Evolutionary conservation across 2,113 vertebrate genomes (phyloP).

Genomic region (Strix aluco): DNA sequence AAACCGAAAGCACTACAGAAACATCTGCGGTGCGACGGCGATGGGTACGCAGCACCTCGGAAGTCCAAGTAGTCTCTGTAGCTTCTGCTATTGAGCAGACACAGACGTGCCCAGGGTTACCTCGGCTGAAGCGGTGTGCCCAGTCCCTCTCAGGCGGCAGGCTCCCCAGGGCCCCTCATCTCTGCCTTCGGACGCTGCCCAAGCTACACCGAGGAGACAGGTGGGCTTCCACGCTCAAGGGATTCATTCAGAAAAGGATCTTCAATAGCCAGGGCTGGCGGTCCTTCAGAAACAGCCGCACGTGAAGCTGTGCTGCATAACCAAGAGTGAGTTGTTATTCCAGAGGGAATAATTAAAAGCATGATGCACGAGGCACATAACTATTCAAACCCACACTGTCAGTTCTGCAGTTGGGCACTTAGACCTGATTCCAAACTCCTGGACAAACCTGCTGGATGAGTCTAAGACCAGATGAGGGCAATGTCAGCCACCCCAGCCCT

Average conservation of each 20-base stretch:
- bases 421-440: not conserved
- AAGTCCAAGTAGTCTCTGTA: not conserved
- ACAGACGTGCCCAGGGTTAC: not conserved
- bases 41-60: accelerated
- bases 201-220: accelerated
- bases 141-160: not conserved
- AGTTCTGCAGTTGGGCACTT: not conserved
- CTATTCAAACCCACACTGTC: not conserved
- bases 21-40: not conserved
- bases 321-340: not conserved
- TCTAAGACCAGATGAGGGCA: accelerated
- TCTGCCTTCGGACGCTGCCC: not conserved
- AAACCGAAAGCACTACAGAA: not conserved
- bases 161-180: not conserved
- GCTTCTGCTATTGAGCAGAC: no score
- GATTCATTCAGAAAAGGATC: not conserved
- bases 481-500: not conserved
- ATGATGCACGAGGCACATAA: not conserved
- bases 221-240: not conserved
- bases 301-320: not conserved
- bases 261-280: not conserved
- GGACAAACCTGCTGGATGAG: not conserved
- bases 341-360: not conserved
- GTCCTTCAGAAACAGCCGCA: not conserved
- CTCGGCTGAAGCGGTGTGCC: not conserved